Evolutionary conservation across 2,888 invertebrate genomes (phyloP).

Genomic region (Caenorhabditis sp.): DNA sequence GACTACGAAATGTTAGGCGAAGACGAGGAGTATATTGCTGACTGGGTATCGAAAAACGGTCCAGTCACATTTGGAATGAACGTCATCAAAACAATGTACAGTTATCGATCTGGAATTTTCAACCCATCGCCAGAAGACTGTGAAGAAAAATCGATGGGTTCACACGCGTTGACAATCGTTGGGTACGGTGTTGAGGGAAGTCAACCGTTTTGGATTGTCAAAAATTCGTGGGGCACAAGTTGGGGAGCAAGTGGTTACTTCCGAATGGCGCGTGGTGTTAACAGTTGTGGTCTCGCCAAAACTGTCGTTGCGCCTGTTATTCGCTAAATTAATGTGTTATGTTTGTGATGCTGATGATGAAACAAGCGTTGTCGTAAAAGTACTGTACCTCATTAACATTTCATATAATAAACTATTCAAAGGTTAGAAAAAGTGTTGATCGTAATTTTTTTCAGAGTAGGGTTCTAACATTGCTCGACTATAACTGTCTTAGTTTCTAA

Average conservation of each 20-base stretch:
- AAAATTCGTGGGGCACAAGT: conserved; percentile 60
- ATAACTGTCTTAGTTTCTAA: too few relatives aligned
- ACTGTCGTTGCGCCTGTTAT: conserved; percentile 45
- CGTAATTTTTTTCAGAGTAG: too few relatives aligned
- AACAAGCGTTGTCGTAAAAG: neutral
- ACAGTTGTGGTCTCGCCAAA: conserved; percentile 58
- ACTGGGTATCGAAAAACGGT: conserved; percentile 59
- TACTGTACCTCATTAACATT: too few relatives aligned
- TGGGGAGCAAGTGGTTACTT: conserved; percentile 59
- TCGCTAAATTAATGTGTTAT: conserved; percentile 19
- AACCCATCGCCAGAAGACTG: conserved; percentile 52
- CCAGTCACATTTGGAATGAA: conserved; percentile 63
- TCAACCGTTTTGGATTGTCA: conserved; percentile 56
- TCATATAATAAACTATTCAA: neutral
- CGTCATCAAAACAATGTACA: conserved; percentile 59
- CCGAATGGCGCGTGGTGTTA: conserved; percentile 57
- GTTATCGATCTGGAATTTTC: conserved; percentile 60
- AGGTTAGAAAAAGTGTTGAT: neutral
- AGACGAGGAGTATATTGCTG: conserved; percentile 58
- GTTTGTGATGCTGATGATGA: neutral
- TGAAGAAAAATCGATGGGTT: conserved; percentile 46
- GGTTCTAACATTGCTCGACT: too few relatives aligned
- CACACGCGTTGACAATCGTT: conserved; percentile 62
- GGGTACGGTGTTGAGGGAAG: conserved; percentile 57
- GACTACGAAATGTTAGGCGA: conserved; percentile 33